Base-by-base conservation (phyloP, 2,797 vertebrate genomes). In the Lates japonicus region DNA sequence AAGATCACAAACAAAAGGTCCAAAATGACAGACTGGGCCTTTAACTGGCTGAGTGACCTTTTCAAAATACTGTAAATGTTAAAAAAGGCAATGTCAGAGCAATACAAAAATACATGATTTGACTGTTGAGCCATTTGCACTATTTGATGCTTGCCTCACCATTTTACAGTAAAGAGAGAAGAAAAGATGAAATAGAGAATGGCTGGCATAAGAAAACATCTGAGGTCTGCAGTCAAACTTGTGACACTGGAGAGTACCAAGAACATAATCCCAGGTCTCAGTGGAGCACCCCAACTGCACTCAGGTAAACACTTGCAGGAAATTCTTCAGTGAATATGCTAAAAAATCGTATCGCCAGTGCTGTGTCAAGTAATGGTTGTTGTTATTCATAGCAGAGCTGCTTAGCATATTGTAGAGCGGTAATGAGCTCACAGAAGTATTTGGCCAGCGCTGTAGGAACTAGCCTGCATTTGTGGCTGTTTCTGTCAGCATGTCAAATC, bases 401-500 rank as follows among this genome's bases (percentile, higher is more conserved):
- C 74, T 81, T 76, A 64, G 61, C 77, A 84, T 78, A 68, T 33
- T 67, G 70, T 70, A 44, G 69, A 63, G 72, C 76, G 37, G 77
- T 85, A 80, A 82, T 79, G 78, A 89, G 84, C 88, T 80, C 59
- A 48, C 62, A 60, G 61, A 72, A 61, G 77, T 81, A 48, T 85
- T 87, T 70, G 83, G 65, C 85, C 74, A 7, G 42, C 0, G 33
- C 78, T 77, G 76, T 33, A 90, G 77, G 65, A 88, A 72, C 83
- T 73, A 66, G 79, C 80, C 76, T 67, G 84, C 84, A 62, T 93
- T 80, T 88, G 86, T 82, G 80, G 67, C 88, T 58, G 83, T 79
- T 90, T 87, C 84, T 86, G 90, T 92, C 87, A 77, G 80, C 82
- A 37, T 62, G 90, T 92, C 88, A 88, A 90, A 92, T 92, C 57